Evolutionary conservation across 1,140 invertebrate genomes (phyloP), one percentile per base, ranked within the genome.

Genomic region (Papilio aristodemus): DNA sequence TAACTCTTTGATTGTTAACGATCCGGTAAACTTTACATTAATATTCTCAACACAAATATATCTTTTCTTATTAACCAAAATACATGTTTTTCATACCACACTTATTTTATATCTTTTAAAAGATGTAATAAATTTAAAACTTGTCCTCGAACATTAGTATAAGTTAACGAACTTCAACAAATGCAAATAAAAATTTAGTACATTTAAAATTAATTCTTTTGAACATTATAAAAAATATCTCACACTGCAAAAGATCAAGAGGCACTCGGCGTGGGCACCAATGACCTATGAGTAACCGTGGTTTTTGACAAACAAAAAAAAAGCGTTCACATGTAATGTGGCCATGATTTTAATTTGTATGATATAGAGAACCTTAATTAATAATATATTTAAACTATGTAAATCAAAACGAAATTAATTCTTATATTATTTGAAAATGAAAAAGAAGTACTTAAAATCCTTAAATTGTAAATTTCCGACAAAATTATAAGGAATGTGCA

Each of bases 261-360:
- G 74, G 76, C 68, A 74, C 74, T 75, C 74, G 74, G 76, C 78
- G 76, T 79, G 78, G 78, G 83, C 84, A 80, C 74, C 79, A 85
- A 79, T 82, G 84, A 87, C 85, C 84, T 87, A 87, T 87, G 85
- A 86, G 79, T 86, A 87, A 87, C 76, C 77, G 72, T 60, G 74
- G 76, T 74, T 78, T 75, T 76, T 76, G 67, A 68, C 62, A 66
- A 68, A 69, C 62, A 71, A 73, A 66, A 37, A 58, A 69, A 69
- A 62, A 54, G 2, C 17, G 63, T 17, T 58, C 60, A 62, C 11
- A 59, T 64, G 46, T 54, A 43, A 43, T 38, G 11, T 32, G 25
- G 59, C 69, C 69, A 70, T 59, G 13, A 14, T 17, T 64, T 70
- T 67, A 38, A 32, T 22, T 13, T 25, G 5, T 8, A 59, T 27